Evolutionary conservation across 1,140 invertebrate genomes (phyloP), one percentile per base, ranked within the genome.

Genomic region (Tenebrio molitor): DNA sequence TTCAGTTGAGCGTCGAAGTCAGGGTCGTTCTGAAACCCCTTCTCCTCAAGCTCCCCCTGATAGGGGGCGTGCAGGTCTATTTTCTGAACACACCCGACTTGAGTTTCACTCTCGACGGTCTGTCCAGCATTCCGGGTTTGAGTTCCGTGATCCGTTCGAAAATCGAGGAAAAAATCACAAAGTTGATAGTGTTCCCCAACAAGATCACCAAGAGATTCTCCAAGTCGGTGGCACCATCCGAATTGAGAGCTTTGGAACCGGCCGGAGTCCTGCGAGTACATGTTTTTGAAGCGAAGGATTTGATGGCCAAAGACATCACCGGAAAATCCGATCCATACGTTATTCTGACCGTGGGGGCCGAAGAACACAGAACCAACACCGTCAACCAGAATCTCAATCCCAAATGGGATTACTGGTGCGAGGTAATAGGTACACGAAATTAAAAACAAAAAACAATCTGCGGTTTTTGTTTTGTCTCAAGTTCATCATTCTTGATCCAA

Each of bases 311-410:
- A 84, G 93, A 95, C 83, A 91, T 97, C 79, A 96, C 95, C 84
- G 95, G 95, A 78, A 97, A 97, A 84, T 97, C 95, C 1, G 96
- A 98, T 87, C 96, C 96, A 3, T 98, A 98, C 84, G 91, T 91
- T 33, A 88, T 96, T 42, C 87, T 96, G 78, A 90, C 88, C 76
- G 92, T 97, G 42, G 95, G 95, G 39, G 91, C 94, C 0, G 91
- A 95, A 83, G 90, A 93, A 83, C 95, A 93, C 82, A 91, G 91
- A 79, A 97, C 96, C 0, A 85, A 87, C 79, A 93, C 92, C n/a
- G 96, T 97, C 75, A 91, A 95, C 77, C 95, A 96, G 82, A 93
- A 92, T 71, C 87, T 97, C 8, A 92, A 95, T 86, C 96, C 96
- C 14, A 91, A 93, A 77, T 98, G 96, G 96, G 93, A 96, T 82